phyloP scores from a whole-genome alignment of 2,113 vertebrate genomes.

The Carassius carassius region DNA sequence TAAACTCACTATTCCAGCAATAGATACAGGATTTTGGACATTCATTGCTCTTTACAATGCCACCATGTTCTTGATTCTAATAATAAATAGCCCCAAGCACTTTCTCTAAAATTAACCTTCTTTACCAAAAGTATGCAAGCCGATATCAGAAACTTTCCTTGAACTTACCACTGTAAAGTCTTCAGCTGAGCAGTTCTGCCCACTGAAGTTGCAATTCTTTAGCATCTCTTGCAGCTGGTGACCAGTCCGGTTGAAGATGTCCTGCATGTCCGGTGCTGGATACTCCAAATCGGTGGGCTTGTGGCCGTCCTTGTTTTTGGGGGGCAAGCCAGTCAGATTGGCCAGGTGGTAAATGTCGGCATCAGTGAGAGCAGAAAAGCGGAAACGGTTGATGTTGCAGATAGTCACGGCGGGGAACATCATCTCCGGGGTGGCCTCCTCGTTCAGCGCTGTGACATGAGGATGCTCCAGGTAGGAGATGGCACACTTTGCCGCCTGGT shows the following conservation, averaged over 20 bases:
- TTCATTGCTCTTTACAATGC: background rate
- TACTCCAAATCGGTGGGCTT: conserved; percentile 91
- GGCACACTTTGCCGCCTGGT: conserved; percentile 90
- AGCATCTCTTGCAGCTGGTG: conserved; percentile 98
- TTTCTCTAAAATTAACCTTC: background rate
- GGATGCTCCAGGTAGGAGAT: conserved; percentile 94
- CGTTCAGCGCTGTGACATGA: conserved; percentile 89
- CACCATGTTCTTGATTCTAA: background rate
- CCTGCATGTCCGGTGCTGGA: conserved; percentile 93
- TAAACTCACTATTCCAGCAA: background rate
- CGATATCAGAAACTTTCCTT: conserved; percentile 51
- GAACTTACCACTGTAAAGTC: conserved; percentile 97
- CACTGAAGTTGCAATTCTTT: conserved; percentile 81
- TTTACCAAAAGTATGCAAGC: background rate
- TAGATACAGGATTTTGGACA: background rate
- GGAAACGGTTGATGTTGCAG: conserved; percentile 99
- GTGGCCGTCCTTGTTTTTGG: conserved; percentile 95
- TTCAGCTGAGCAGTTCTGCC: conserved; percentile 83
- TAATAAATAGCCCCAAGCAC: background rate
- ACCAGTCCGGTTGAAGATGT: conserved; percentile 97
- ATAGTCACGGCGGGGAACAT: conserved; percentile 96
- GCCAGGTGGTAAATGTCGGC: conserved; percentile 97
- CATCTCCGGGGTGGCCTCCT: conserved; percentile 85
- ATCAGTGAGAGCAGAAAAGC: conserved; percentile 68
- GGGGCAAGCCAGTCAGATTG: conserved; percentile 93